These are phyloP conservation scores for Grallaria varia DNA, from an alignment of 2,113 vertebrate species.

Conservation along the genomic window DNA sequence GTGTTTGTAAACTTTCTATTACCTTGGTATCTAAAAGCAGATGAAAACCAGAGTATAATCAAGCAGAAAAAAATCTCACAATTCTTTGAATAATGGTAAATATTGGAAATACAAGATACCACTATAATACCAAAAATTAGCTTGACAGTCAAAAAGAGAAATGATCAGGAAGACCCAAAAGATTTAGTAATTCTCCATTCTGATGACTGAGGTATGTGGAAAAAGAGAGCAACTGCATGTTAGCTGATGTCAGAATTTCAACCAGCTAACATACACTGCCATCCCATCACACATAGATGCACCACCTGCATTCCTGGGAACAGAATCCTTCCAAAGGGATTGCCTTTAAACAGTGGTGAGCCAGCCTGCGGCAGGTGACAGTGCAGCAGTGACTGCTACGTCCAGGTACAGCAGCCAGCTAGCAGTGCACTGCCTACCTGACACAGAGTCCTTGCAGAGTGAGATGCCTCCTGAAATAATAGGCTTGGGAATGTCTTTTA, in stretches of 20 bases:
- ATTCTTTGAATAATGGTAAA: not conserved
- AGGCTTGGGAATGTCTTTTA: not conserved
- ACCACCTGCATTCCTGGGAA: not conserved
- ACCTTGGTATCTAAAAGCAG: not conserved
- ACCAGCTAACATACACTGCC: conserved; percentile 95
- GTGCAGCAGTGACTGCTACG: conserved; percentile 58
- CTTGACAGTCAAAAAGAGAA: not conserved
- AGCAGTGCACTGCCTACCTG: conserved; percentile 74
- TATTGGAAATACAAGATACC: not conserved
- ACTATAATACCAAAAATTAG: not conserved
- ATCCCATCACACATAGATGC: conserved; percentile 69
- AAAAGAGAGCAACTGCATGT: conserved; percentile 74
- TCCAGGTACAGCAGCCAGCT: conserved; percentile 65
- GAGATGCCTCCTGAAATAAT: not conserved
- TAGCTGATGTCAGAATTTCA: conserved; percentile 74
- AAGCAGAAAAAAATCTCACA: not conserved
- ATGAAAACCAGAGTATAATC: not conserved
- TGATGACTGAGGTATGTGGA: conserved; percentile 38
- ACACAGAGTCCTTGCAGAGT: not conserved
- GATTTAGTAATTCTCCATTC: not conserved
- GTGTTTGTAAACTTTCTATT: not conserved
- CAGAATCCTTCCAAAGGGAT: not conserved
- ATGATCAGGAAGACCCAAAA: not conserved
- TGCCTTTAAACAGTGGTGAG: not conserved
- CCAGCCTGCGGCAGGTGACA: conserved; percentile 62